Evolutionary conservation across 2,113 vertebrate species (phyloP), one percentile per base, ranked within the genome.

Genomic region (Spizaetus ornatus): DNA sequence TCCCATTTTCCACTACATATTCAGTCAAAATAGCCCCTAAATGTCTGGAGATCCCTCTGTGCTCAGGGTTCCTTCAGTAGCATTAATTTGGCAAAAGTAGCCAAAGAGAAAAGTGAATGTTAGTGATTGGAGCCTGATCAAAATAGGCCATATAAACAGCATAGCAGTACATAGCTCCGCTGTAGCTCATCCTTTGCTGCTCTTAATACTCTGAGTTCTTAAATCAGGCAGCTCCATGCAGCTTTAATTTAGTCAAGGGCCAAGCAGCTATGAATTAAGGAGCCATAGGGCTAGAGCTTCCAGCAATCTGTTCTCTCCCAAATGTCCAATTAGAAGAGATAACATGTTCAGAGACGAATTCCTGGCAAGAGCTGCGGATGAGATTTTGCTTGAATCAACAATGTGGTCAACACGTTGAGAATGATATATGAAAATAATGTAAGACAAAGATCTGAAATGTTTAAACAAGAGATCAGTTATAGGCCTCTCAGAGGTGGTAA

Each of bases 261-360:
- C 96, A 95, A 96, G 94, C 89, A 97, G 84, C 95, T 91, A 96
- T 96, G 96, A 97, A 96, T 96, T 95, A 92, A 95, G 70, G 78
- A 96, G 81, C 86, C 92, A 78, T 50, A 96, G 96, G 92, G 85
- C 92, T 94, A 78, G 92, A 94, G 95, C 96, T 95, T 94, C 85
- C 92, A 94, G 93, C 94, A 97, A 96, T 96, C 93, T 97, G 95
- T 96, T 95, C 84, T 94, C 91, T 96, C 95, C 95, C 96, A 96
- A 95, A 96, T 96, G 97, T 80, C 94, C 94, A 97, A 96, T 97
- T 97, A 97, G 93, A 95, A 95, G 91, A 96, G 93, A 95, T 96
- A 97, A 96, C 91, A 96, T 79, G 70, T 93, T 94, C 91, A 81
- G 82, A 90, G 82, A 95, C 90, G 85, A 93, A 94, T 96, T 96